These are phyloP conservation scores for Amblyopsis hoosieri DNA, from an alignment of 2,797 vertebrate species.

Conservation along the genomic window DNA sequence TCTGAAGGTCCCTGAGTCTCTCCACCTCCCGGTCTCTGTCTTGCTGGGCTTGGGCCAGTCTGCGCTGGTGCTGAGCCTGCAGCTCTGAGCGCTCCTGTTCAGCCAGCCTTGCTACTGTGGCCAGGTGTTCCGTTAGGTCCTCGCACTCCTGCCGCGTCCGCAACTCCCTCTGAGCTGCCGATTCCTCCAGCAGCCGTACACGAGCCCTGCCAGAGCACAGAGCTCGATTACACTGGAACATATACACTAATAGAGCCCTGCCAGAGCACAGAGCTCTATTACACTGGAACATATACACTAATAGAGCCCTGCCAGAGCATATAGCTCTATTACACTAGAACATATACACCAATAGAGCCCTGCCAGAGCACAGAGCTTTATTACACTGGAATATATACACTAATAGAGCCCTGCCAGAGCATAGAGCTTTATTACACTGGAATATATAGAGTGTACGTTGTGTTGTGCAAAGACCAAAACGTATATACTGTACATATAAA, in stretches of 20 bases:
- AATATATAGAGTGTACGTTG: no score
- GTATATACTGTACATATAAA: neutral
- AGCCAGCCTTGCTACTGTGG: constrained; percentile 47
- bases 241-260: constrained; percentile 62
- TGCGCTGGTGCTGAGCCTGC: constrained; percentile 82
- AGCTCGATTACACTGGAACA: neutral
- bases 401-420: constrained; percentile 60
- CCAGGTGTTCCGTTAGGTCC: constrained; percentile 76
- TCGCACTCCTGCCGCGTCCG: constrained; percentile 77
- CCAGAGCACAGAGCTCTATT: neutral
- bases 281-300: no score
- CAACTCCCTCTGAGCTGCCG: constrained; percentile 74
- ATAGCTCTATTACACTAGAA: neutral
- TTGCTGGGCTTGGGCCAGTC: constrained; percentile 73
- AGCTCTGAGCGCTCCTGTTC: constrained; percentile 82
- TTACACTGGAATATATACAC: neutral
- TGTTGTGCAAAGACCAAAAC: no score
- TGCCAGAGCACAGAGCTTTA: constrained; percentile 32
- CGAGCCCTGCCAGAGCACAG: constrained; percentile 62
- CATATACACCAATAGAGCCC: constrained; percentile 48
- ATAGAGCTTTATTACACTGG: neutral
- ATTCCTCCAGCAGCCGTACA: constrained; percentile 84
- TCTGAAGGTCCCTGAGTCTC: constrained; percentile 85
- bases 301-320: constrained; percentile 60
- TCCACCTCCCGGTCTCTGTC: constrained; percentile 83